Conservation (phyloP, 2,888 invertebrate genomes). For the Drosophila phalerata region DNA sequence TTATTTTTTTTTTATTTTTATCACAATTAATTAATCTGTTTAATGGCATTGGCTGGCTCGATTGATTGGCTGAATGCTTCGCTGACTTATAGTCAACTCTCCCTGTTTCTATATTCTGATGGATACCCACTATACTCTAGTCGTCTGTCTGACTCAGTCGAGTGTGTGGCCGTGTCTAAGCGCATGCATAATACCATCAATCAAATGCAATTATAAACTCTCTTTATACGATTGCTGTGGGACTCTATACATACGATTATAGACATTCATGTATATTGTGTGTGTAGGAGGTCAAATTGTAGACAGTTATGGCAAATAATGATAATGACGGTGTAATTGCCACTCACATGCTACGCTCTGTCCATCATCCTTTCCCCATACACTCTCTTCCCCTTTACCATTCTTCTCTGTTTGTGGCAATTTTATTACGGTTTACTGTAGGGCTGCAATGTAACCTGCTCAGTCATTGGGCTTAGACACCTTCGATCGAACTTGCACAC, state of each 20-base stretch:
- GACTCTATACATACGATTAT: background rate
- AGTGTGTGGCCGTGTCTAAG: slow-evolving; percentile 19
- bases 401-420: background rate
- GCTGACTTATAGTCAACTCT: slow-evolving; percentile 19
- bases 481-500: slow-evolving; percentile 9
- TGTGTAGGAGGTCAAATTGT: background rate
- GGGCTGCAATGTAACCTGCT: background rate
- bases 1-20: slow-evolving; percentile 55
- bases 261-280: background rate
- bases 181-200: slow-evolving; percentile 73
- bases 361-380: background rate
- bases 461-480: slow-evolving; percentile 12
- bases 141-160: slow-evolving; percentile 20
- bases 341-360: slow-evolving; percentile 15
- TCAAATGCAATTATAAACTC: slow-evolving; percentile 76
- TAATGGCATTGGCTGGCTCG: slow-evolving; percentile 62
- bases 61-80: slow-evolving; percentile 53
- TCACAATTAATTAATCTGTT: slow-evolving; percentile 77
- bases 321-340: slow-evolving; percentile 46
- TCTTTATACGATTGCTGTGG: slow-evolving; percentile 38
- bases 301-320: slow-evolving; percentile 28
- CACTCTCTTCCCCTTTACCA: background rate
- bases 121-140: background rate
- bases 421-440: background rate
- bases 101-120: slow-evolving; percentile 6